phyloP scores from a whole-genome alignment of 2,888 invertebrate genomes.

The Cataglyphis livida region DNA sequence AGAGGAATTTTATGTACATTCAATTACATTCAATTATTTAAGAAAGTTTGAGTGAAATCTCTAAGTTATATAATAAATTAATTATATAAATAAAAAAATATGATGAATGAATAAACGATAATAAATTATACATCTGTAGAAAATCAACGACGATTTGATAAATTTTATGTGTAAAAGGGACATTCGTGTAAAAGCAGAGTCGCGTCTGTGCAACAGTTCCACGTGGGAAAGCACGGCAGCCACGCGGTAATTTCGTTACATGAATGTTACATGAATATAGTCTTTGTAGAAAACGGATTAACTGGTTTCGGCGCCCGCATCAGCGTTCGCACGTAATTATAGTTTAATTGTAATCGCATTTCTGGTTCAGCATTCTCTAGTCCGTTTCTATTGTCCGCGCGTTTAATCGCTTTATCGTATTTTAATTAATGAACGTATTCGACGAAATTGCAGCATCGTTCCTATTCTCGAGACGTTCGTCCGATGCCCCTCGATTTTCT shows the following conservation, averaged over 20 bases:
- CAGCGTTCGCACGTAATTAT: slow-evolving; percentile 28
- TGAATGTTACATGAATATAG: slow-evolving; percentile 38
- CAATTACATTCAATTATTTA: not conserved
- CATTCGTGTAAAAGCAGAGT: not conserved
- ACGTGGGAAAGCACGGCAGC: not conserved
- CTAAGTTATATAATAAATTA: not conserved
- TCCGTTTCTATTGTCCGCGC: slow-evolving; percentile 2
- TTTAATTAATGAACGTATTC: slow-evolving; percentile 34
- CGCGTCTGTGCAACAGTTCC: slow-evolving; percentile 8
- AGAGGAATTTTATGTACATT: not conserved
- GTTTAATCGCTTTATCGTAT: slow-evolving; percentile 20
- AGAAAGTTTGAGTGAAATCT: not conserved
- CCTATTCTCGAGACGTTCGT: not conserved
- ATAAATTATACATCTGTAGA: not conserved
- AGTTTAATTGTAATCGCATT: slow-evolving; percentile 45
- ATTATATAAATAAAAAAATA: not conserved
- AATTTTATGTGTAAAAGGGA: not conserved
- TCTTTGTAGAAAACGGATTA: slow-evolving; percentile 48
- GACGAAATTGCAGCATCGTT: not conserved
- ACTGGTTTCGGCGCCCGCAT: slow-evolving; percentile 34
- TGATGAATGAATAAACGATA: slow-evolving; percentile 1
- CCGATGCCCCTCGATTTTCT: not conserved
- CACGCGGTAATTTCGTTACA: slow-evolving; percentile 43
- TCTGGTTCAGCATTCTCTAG: slow-evolving; percentile 21
- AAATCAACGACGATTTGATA: slow-evolving; percentile 21